Evolutionary conservation across 2,113 vertebrate species (phyloP).

Genomic region (Sinosuthora webbiana): DNA sequence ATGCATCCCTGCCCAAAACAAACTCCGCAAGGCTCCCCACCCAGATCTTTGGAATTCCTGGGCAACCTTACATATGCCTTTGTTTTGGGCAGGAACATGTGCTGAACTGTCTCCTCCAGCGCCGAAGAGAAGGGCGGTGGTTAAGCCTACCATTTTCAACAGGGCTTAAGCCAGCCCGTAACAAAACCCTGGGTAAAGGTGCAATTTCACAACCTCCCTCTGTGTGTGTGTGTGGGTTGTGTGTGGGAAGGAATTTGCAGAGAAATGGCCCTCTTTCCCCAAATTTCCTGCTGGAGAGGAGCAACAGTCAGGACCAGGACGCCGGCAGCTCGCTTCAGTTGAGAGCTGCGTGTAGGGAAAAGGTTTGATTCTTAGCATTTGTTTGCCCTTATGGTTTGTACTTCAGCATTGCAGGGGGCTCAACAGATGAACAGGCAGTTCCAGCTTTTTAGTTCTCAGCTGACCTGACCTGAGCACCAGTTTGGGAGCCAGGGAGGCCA

Average conservation of each 20-base stretch:
- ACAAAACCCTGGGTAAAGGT: neutral
- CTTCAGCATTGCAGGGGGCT: neutral
- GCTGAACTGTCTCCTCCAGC: conserved; percentile 29
- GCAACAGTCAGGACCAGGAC: neutral
- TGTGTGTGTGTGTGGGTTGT: neutral
- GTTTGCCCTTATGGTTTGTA: neutral
- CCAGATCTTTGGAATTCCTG: conserved; percentile 61
- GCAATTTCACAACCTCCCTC: neutral
- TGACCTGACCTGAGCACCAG: neutral
- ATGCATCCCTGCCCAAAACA: conserved; percentile 45
- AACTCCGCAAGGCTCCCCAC: conserved; percentile 36
- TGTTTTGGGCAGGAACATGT: conserved; percentile 53
- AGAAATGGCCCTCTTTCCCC: neutral
- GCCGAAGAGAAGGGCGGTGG: neutral
- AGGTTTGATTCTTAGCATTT: neutral
- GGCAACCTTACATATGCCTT: conserved; percentile 33
- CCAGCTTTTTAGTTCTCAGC: neutral
- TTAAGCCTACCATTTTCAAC: neutral
- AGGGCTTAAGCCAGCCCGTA: neutral
- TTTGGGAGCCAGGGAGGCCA: neutral
- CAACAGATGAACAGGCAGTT: neutral
- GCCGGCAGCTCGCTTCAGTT: neutral
- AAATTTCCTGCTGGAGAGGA: neutral
- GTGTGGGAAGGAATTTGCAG: neutral
- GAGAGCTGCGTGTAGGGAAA: neutral